phyloP scores from a whole-genome alignment of 35 echinoderm and acorn worm genomes.

The Apostichopus japonicus region DNA sequence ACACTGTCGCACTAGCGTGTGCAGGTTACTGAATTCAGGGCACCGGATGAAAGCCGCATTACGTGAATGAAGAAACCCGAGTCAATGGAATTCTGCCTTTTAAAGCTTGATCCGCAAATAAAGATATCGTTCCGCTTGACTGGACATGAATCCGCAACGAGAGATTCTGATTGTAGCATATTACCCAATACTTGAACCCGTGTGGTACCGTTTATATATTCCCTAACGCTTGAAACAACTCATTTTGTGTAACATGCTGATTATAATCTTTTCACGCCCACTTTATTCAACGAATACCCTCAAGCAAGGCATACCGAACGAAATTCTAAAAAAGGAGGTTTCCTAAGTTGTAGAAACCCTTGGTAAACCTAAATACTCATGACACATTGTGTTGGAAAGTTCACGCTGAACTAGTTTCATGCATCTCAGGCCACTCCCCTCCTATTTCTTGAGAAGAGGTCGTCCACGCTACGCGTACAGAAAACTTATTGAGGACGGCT shows the following conservation, averaged over 20 bases:
- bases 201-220: not conserved
- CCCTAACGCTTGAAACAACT: too few relatives aligned
- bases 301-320: too few relatives aligned
- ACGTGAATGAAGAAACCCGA: not conserved
- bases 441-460: too few relatives aligned
- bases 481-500: too few relatives aligned
- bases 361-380: not conserved
- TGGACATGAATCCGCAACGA: not conserved
- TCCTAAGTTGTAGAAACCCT: too few relatives aligned
- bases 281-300: too few relatives aligned
- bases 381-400: not conserved
- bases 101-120: not conserved
- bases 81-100: not conserved
- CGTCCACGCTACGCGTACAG: too few relatives aligned
- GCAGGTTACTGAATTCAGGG: not conserved
- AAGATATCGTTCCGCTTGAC: not conserved
- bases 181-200: not conserved
- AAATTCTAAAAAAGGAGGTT: too few relatives aligned
- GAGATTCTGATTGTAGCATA: not conserved
- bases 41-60: not conserved
- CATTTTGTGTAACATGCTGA: too few relatives aligned
- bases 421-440: not conserved
- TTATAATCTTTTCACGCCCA: too few relatives aligned
- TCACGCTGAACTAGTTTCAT: not conserved
- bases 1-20: not conserved